Base-by-base conservation (phyloP, 2,797 vertebrate species). In the Psittacula derbiana region DNA sequence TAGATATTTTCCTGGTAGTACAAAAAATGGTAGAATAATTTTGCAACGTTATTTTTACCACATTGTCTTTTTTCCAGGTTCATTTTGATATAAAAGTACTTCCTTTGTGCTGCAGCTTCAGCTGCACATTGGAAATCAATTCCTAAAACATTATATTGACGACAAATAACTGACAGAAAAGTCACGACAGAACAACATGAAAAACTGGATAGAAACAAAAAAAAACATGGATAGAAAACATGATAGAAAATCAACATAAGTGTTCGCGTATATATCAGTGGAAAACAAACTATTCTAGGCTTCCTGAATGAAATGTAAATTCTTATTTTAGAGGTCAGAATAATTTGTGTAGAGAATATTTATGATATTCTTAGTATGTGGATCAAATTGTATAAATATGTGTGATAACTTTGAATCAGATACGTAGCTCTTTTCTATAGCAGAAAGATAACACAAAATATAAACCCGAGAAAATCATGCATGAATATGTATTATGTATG, bases 91-190 rank as follows among this genome's bases (percentile, higher is more conserved):
- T 57, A 89, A 66, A 89, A 84, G 47, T 66, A 47, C 27, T 89
- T 78, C 53, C 53, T 87, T 80, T 84, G 66, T 88, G 60, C 53
- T 71, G 43, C 31, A 85, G 31, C 31, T 81, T 86, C 60, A 83
- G 36, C 65, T 83, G 86, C 50, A 80, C 79, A 95, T 30, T 90
- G 74, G 64, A 95, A 95, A 97, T 84, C 58, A 72, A 91, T 91
- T 82, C 36, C 58, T 91, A 83, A 93, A 87, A 79, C n/a, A 65
- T 80, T 76, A 65, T 91, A 93, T 87, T 79, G 52, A 76, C 87
- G 67, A 67, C 70, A 85, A 83, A 83, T 50, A 93, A 88, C 92
- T 80, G 30, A 91, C 55, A 90, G 14, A 14, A 17, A 66, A 60
- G 60, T 86, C 64, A 47, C 24, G 86, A 70, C 38, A 71, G 38